Percentiles rank a stretch among this genome's conserved stretches.
phyloP scores from a whole-genome alignment of 2,797 vertebrate species.

The Neopelma chrysocephalum region DNA sequence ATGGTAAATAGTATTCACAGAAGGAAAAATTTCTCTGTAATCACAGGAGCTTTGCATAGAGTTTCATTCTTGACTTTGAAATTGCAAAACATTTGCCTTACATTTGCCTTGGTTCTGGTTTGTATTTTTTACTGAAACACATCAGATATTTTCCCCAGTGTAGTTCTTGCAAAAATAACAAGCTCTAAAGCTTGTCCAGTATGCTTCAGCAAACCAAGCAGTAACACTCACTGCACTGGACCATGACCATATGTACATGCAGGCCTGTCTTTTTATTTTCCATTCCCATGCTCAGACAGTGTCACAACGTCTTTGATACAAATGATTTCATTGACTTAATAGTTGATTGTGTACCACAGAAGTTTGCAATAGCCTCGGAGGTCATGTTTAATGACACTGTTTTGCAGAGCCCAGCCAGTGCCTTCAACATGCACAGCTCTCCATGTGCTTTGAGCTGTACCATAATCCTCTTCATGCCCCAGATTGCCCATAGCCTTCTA shows the following conservation, averaged over 20 bases:
- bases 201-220: neutral
- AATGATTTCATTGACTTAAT: constrained; percentile 67
- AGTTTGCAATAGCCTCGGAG: neutral
- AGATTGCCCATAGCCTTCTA: neutral
- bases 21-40: neutral
- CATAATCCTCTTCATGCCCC: neutral
- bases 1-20: neutral
- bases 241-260: neutral
- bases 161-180: neutral
- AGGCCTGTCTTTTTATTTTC: constrained; percentile 28
- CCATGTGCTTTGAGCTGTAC: neutral
- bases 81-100: neutral
- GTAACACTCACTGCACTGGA: neutral
- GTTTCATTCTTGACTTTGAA: neutral
- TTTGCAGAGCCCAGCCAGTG: neutral
- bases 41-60: neutral
- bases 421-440: neutral
- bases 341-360: constrained; percentile 2
- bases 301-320: constrained; percentile 36
- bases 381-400: neutral
- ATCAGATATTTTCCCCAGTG: neutral
- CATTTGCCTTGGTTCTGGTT: neutral
- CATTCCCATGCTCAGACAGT: neutral
- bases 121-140: neutral
- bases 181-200: neutral